Base-by-base conservation (phyloP, 37 sponge, comb jelly and placozoan species). In the Spongia lamella region DNA sequence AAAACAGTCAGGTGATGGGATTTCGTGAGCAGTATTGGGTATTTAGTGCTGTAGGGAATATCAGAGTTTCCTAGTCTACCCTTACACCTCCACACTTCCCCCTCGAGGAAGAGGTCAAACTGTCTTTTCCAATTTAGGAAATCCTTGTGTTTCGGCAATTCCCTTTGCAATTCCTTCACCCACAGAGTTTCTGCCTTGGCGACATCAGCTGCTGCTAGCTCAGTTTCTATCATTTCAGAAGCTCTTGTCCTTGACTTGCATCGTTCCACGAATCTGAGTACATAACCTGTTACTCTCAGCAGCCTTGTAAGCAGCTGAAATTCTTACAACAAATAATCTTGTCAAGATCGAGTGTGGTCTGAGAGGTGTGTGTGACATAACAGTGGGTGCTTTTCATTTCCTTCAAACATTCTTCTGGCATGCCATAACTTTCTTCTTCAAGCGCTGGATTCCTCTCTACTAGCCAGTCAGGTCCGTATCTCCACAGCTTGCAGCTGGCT, bases 61-160 rank as follows among this genome's bases (percentile, higher is more conserved):
- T 15, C 20, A 19, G 75, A 33, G 31, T 74, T 74, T 1, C 29
- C 4, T 1, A 74, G 32, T 59, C 75, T 57, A n/a, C 75, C 75
- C 15, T 52, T 6, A 43, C 70, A 69, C 39, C 70, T 33, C 34
- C 1, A 38, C 25, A 62, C 22, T 17, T 25, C 19, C 19, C 34
- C 63, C 4, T 56, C 76, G 24, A 24, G 39, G 57, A 30, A 72
- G 6, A 72, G 30, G 17, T n/a, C 56, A 55, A 53, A 56, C 34
- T 72, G 73, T 24, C 56, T 19, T 56, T 27, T 57, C 71, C 71
- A 70, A 7, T 20, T 13, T 7, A 13, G 22, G 30, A 70, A 70
- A 17, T 70, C 22, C 51, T 70, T 54, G 51, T 33, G 20, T 14
- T 20, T 55, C 49, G 1, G 24, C 6, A 70, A 25, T 15, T 14